These are phyloP conservation scores for Isurus oxyrinchus DNA, from an alignment of 2,113 vertebrate species.

Conservation along the genomic window DNA sequence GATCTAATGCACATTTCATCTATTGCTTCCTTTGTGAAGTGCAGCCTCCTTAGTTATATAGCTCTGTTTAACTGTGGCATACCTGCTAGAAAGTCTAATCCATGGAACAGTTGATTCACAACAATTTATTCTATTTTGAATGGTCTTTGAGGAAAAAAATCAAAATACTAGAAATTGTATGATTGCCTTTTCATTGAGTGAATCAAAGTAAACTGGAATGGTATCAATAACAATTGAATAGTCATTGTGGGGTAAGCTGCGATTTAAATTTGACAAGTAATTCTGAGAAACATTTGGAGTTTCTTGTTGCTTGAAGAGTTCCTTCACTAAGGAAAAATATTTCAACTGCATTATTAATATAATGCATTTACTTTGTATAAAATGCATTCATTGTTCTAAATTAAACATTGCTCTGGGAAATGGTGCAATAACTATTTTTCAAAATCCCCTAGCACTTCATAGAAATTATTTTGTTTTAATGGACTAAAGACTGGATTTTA, in stretches of 20 bases:
- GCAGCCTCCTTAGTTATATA: no score
- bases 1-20: no score
- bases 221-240: constrained; percentile 9
- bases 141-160: not conserved
- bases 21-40: no score
- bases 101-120: not conserved
- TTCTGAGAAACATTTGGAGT: not conserved
- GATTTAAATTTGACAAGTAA: not conserved
- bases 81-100: no score
- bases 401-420: not conserved
- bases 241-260: not conserved
- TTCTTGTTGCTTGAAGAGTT: constrained; percentile 5
- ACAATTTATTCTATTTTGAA: not conserved
- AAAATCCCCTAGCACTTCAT: not conserved
- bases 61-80: no score
- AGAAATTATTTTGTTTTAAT: not conserved
- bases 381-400: not conserved
- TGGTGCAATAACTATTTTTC: not conserved
- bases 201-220: not conserved
- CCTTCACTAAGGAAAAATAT: not conserved
- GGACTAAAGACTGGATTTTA: not conserved
- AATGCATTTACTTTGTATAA: not conserved
- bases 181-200: not conserved
- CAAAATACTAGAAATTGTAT: not conserved
- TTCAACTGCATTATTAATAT: not conserved